Evolutionary conservation across 2,113 vertebrate species (phyloP).

Genomic region (Tragelaphus imberbis): DNA sequence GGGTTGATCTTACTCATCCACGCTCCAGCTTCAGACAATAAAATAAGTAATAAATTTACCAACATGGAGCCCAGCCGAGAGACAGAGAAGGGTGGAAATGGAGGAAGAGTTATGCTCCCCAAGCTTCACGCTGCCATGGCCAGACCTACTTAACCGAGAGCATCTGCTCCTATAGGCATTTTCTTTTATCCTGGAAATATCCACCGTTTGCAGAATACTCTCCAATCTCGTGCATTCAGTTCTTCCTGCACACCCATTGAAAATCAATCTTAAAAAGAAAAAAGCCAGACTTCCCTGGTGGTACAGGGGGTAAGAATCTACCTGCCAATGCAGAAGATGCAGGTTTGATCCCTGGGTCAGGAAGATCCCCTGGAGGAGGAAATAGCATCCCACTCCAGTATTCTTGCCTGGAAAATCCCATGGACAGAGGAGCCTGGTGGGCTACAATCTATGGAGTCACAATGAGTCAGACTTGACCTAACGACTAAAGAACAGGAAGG

Average conservation of each 20-base stretch:
- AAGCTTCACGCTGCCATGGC: neutral
- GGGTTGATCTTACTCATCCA: neutral
- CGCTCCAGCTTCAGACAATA: neutral
- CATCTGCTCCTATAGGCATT: neutral
- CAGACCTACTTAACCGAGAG: neutral
- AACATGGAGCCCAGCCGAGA: neutral
- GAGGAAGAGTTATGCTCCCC: neutral
- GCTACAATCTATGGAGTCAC: neutral
- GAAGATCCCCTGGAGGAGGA: neutral
- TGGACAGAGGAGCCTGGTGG: neutral
- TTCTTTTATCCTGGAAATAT: neutral
- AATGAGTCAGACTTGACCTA: neutral
- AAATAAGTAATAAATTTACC: constrained; percentile 37
- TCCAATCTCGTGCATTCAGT: neutral
- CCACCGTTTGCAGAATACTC: neutral
- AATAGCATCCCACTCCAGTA: neutral
- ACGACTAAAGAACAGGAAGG: neutral
- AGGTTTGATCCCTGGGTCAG: neutral
- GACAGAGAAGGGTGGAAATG: neutral
- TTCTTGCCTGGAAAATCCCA: neutral
- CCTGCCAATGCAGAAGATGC: neutral
- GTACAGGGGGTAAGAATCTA: neutral
- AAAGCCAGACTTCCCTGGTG: neutral
- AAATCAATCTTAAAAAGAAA: neutral
- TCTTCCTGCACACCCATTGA: neutral